Evolutionary conservation across 2,113 vertebrate genomes (phyloP).

Genomic region (Archocentrus centrarchus): DNA sequence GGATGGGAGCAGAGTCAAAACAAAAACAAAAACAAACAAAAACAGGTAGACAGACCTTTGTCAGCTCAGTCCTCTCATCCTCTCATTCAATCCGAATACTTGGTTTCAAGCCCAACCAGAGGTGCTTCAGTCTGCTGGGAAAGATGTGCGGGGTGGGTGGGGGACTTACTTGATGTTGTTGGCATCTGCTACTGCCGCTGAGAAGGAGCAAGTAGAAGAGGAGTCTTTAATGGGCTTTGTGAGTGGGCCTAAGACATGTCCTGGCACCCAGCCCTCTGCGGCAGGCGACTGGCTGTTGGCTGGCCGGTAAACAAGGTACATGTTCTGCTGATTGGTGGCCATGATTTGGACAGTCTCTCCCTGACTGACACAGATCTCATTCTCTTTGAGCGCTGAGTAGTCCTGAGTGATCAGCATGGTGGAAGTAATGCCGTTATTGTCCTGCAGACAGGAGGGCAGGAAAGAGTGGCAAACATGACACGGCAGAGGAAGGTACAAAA

Average conservation of each 20-base stretch:
- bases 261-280: conserved; percentile 98
- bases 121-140: conserved; percentile 48
- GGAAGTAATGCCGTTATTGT: conserved; percentile 89
- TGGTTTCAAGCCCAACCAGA: conserved; percentile 35
- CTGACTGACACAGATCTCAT: conserved; percentile 94
- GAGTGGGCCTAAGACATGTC: conserved; percentile 88
- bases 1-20: background rate
- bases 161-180: conserved; percentile 99
- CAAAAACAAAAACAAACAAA: conserved; percentile 13
- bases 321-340: conserved; percentile 97
- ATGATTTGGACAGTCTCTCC: conserved; percentile 96
- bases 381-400: conserved; percentile 98
- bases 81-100: conserved; percentile 77
- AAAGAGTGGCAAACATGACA: background rate
- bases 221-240: conserved; percentile 88
- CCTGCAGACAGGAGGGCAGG: conserved; percentile 69
- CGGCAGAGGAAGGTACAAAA: background rate
- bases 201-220: conserved; percentile 73
- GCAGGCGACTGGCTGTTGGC: conserved; percentile 92
- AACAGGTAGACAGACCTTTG: conserved; percentile 12
- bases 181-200: conserved; percentile 81
- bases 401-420: conserved; percentile 93
- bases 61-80: conserved; percentile 72
- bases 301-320: conserved; percentile 95
- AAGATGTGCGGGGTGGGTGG: conserved; percentile 75